Evolutionary conservation across 1,140 invertebrate genomes (phyloP).

Genomic region (Linepithema humile): DNA sequence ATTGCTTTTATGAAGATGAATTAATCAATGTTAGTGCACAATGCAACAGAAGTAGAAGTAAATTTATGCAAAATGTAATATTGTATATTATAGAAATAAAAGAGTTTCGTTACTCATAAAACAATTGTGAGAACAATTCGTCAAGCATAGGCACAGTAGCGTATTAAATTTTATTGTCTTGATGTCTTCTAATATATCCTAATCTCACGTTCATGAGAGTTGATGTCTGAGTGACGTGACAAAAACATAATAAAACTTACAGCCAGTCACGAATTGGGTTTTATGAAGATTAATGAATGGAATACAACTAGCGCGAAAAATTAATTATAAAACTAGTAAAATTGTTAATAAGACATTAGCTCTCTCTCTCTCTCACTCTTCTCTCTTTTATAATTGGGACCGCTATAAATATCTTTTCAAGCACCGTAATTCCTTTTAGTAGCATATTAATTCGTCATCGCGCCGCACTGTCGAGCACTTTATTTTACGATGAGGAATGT

Average conservation of each 20-base stretch:
- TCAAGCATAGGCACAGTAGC: neutral
- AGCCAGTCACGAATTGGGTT: conserved; percentile 18
- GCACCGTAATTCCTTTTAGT: conserved; percentile 10
- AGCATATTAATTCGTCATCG: conserved; percentile 26
- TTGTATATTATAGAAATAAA: conserved; percentile 6
- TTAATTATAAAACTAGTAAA: conserved; percentile 40
- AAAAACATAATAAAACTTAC: conserved; percentile 30
- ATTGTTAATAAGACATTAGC: conserved; percentile 44
- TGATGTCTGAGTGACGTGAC: conserved; percentile 4
- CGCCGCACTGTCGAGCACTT: neutral
- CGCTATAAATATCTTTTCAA: conserved; percentile 34
- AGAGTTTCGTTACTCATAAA: neutral
- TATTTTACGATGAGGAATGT: conserved; percentile 27
- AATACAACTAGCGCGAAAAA: conserved; percentile 9
- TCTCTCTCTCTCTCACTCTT: no score
- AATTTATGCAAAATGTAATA: neutral
- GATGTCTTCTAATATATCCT: neutral
- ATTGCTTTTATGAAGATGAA: conserved; percentile 42
- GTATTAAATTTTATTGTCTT: neutral
- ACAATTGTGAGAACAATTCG: neutral
- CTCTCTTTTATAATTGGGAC: neutral
- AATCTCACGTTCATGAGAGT: neutral
- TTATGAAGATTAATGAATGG: conserved; percentile 63
- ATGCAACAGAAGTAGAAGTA: conserved; percentile 9
- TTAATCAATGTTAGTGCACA: conserved; percentile 3